Percentiles rank a stretch among this genome's conserved stretches.
These are phyloP conservation scores for Pteronura brasiliensis DNA, from an alignment of 2,113 vertebrate genomes.

Conservation along the genomic window DNA sequence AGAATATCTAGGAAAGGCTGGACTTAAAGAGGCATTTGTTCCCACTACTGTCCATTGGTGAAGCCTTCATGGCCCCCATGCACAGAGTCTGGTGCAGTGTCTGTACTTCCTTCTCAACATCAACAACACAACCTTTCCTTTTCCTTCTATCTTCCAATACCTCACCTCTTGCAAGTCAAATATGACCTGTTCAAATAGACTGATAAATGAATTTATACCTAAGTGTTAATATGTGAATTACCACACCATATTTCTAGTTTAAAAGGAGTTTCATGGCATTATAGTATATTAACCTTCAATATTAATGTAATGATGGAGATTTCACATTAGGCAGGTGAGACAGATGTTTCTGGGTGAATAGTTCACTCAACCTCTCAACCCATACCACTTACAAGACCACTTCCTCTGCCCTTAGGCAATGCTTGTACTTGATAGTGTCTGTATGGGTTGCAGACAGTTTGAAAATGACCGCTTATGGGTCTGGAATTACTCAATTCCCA, in stretches of 20 bases:
- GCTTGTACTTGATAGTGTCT: neutral
- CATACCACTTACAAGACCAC: neutral
- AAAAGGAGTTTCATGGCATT: neutral
- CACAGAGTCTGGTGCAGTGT: neutral
- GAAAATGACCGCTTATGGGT: neutral
- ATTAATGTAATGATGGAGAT: slow-evolving; percentile 7
- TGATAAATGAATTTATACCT: neutral
- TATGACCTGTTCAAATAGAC: neutral
- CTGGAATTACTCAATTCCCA: neutral
- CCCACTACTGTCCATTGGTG: neutral
- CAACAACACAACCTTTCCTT: neutral
- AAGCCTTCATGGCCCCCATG: neutral
- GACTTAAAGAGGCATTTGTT: neutral
- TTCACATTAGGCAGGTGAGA: neutral
- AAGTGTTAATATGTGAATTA: neutral
- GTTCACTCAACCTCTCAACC: neutral
- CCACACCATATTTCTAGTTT: neutral
- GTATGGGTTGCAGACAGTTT: neutral
- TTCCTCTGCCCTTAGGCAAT: neutral
- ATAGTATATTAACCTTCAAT: neutral
- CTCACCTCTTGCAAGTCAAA: neutral
- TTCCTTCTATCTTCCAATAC: neutral
- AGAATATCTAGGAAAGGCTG: neutral
- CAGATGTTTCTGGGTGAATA: neutral
- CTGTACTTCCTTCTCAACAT: neutral